Base-by-base conservation (phyloP, 2,797 vertebrate species). In the Triplophysa yarkandensis region DNA sequence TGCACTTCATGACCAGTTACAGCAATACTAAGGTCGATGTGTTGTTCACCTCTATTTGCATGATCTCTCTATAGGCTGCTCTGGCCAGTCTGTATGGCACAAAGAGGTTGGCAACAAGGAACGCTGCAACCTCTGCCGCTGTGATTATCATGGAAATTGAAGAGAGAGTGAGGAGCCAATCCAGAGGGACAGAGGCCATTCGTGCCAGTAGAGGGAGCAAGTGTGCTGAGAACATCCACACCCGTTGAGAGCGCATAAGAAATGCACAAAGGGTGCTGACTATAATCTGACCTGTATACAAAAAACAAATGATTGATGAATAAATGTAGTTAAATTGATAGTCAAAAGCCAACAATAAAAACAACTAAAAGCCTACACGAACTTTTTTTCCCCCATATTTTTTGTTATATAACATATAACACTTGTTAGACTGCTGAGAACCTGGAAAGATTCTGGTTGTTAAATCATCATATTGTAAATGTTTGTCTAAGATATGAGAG, bases 171-270 rank as follows among this genome's bases (percentile, higher is more conserved):
- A 93, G 80, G 68, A 94, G 83, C 0, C 61, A 63, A 16, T 77
- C 46, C 14, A 88, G 89, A 13, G 92, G 89, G 2, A 85, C 77
- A 23, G 86, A 62, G 17, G 86, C 89, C 14, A 94, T 82, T 34
- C 91, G 85, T 48, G 90, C 93, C 84, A 94, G 78, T 85, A 94
- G 73, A 36, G 94, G 94, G 44, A 95, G 91, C 83, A 92, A 68
- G 2, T 93, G 92, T 19, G 91, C 88, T 0, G 90, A 92, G 69
- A 95, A 94, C 17, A 95, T 79, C 94, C 93, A 95, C 54, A 92
- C 90, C 65, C 85, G 91, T 7, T 83, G 88, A 71, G 92, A 93
- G 85, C 89, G 90, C 92, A 93, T 91, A 61, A 96, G 89, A 68
- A 94, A 92, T 23, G 93, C 91, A 81, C 94, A 95, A 62, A 95